Percentiles rank a stretch among this genome's conserved stretches.
Evolutionary conservation across 2,888 invertebrate species (phyloP).

Genomic region (Leptopilina syphax): DNA sequence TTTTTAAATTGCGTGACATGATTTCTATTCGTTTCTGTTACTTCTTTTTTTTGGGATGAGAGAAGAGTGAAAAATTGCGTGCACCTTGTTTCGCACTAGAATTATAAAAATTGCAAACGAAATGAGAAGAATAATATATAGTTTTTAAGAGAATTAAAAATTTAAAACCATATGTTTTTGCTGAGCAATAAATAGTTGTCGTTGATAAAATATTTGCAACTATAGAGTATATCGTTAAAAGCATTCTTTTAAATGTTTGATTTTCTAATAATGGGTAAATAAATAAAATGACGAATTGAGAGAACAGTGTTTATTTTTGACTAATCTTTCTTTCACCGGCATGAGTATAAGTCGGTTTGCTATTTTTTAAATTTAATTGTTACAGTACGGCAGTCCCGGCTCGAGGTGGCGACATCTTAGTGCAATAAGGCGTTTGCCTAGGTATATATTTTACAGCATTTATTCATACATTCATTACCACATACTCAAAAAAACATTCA

Average conservation of each 20-base stretch:
- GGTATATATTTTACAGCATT: constrained; percentile 66
- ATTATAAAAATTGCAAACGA: constrained; percentile 25
- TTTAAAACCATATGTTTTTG: not conserved
- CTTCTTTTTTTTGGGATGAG: constrained; percentile 28
- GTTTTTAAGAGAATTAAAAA: constrained; percentile 2
- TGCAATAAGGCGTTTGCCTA: constrained; percentile 78
- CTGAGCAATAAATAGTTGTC: not conserved
- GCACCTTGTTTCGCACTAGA: not conserved
- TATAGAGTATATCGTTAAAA: not conserved
- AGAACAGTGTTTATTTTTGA: not conserved
- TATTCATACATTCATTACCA: not conserved
- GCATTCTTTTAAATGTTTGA: not conserved
- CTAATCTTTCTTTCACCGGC: constrained; percentile 53
- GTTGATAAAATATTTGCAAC: not conserved
- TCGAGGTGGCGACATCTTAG: constrained; percentile 90
- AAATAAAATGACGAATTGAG: not conserved
- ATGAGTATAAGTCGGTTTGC: constrained; percentile 51
- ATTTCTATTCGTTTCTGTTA: constrained; percentile 7
- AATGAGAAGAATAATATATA: constrained; percentile 14
- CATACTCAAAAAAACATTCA: not conserved
- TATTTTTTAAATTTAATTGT: constrained; percentile 76
- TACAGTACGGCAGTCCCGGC: constrained; percentile 95
- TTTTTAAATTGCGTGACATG: constrained; percentile 34
- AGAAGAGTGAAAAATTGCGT: constrained; percentile 22
- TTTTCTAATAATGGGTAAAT: no score